Percentiles rank a stretch among this genome's conserved stretches.
These are phyloP conservation scores for Macrochelys suwanniensis DNA, from an alignment of 2,797 vertebrate genomes.

Conservation along the genomic window DNA sequence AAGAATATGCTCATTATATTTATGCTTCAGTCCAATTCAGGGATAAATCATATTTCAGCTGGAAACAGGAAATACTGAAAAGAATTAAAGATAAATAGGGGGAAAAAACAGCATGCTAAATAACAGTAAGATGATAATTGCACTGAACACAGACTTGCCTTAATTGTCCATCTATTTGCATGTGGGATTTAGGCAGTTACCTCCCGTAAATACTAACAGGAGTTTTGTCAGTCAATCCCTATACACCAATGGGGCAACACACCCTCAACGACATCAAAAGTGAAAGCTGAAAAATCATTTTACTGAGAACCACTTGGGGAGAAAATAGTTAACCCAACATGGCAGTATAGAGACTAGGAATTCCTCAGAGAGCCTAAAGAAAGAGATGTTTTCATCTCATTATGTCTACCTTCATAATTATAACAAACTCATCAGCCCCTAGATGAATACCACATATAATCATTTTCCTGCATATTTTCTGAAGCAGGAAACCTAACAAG, in stretches of 20 bases:
- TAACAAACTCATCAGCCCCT: conserved; percentile 85
- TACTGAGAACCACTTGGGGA: conserved; percentile 73
- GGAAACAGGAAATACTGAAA: conserved; percentile 18
- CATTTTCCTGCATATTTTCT: conserved; percentile 86
- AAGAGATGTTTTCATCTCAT: conserved; percentile 86
- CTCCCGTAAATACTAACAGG: conserved; percentile 57
- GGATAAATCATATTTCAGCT: neutral
- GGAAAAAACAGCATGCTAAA: conserved; percentile 43
- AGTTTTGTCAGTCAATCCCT: conserved; percentile 61
- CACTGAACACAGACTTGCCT: conserved; percentile 48
- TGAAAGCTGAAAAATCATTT: conserved; percentile 61
- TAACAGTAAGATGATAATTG: conserved; percentile 67
- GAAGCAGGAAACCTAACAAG: conserved; percentile 86
- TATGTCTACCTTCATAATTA: conserved; percentile 87
- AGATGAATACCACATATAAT: conserved; percentile 86
- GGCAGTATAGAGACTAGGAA: conserved; percentile 77
- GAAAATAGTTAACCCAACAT: conserved; percentile 80
- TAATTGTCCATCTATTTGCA: conserved; percentile 55
- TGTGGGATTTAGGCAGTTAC: conserved; percentile 66
- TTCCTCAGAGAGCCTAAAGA: conserved; percentile 78
- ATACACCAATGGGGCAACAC: conserved; percentile 29
- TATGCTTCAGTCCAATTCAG: neutral
- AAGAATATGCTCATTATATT: neutral
- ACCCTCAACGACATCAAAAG: conserved; percentile 11
- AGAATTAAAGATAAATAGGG: neutral